Evolutionary conservation across 2,888 invertebrate genomes (phyloP), one percentile per base, ranked within the genome.

Genomic region (Cryptus viduatorius): DNA sequence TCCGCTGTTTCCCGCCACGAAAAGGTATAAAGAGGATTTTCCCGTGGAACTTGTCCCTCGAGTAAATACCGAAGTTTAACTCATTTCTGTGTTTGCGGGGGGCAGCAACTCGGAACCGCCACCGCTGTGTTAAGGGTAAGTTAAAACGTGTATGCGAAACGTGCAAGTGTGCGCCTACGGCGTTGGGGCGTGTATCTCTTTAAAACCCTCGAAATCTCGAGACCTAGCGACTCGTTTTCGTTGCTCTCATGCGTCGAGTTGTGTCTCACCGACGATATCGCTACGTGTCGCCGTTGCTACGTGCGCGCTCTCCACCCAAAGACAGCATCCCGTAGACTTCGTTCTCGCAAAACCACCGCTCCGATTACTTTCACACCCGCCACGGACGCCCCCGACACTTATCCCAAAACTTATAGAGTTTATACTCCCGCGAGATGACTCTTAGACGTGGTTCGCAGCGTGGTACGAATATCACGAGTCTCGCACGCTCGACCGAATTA

Each of bases 401-500:
- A 8, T 69, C 75, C 19, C 64, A 4, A 16, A 77, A 77, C 76
- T 65, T 65, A 53, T 42, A 16, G 37, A 72, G 59, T 73, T 31
- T n/a, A 10, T 44, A 56, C 64, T 67, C n/a, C 16, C 16, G 31
- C 56, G 53, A 44, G 64, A 37, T 48, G 61, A 71, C 65, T 71
- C 42, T 37, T 7, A 50, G 46, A 79, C 65, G 73, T 69, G 59
- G 59, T 8, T 37, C 37, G 4, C 37, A 8, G 37, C 64, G 65
- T 44, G 24, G 56, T 42, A 14, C 19, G 64, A 69, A 50, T 64
- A 69, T 73, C 67, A 46, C 37, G 46, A 46, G 19, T 44, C 67
- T 42, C 42, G 44, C 75, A 71, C 48, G 64, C 68, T 61, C 61
- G 31, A 24, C 75, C 68, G 46, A 76, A 79, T 79, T 75, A 65